Conservation (phyloP, 2,797 vertebrate genomes). For the Falco berigora region DNA sequence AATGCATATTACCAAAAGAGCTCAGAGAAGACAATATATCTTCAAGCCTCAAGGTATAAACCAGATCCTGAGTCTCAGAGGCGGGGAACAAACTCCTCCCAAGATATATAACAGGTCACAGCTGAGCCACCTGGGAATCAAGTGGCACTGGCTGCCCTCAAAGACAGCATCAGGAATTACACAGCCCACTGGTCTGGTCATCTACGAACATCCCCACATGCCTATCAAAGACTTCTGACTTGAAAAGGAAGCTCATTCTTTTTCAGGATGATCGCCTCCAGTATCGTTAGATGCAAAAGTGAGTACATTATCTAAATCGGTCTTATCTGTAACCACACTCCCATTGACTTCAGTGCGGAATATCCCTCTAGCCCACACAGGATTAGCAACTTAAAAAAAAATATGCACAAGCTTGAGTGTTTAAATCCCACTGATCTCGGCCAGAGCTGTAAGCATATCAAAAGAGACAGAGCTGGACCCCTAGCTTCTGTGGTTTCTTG, state of each 20-base stretch:
- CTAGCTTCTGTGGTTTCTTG: conserved; percentile 3
- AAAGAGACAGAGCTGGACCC: background rate
- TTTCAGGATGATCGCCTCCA: background rate
- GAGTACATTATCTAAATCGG: background rate
- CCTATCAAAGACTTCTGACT: background rate
- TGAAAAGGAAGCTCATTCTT: background rate
- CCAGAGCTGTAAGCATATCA: background rate
- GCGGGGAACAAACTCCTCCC: background rate
- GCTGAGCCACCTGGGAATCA: background rate
- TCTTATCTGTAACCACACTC: background rate
- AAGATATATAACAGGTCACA: background rate
- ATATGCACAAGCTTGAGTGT: background rate
- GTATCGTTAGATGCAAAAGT: background rate
- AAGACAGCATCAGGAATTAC: background rate
- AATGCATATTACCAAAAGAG: background rate
- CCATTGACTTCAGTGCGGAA: background rate
- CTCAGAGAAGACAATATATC: background rate
- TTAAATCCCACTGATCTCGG: background rate
- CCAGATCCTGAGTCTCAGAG: background rate
- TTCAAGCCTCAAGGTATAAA: background rate
- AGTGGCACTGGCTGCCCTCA: background rate
- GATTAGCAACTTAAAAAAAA: background rate
- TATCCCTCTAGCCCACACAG: background rate
- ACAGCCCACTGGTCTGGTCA: background rate
- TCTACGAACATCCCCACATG: background rate